Percentiles rank a stretch among this genome's conserved stretches.
These are phyloP conservation scores for Progne subis DNA, from an alignment of 2,113 vertebrate species.

Conservation along the genomic window DNA sequence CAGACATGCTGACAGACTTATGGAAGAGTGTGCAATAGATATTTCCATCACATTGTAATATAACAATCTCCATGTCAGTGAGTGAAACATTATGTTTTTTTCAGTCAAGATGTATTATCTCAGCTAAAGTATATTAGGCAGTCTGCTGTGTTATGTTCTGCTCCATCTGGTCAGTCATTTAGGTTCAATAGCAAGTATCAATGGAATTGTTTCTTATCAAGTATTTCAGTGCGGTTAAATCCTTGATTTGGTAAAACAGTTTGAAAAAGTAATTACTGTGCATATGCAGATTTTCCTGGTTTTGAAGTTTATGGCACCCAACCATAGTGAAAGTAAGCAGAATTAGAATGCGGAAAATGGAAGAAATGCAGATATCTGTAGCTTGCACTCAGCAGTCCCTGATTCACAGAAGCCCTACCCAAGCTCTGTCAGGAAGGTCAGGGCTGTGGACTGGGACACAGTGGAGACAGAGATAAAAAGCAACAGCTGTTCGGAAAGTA, in stretches of 20 bases:
- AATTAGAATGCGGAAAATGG: background rate
- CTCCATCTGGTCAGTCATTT: conserved; percentile 64
- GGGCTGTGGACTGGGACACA: background rate
- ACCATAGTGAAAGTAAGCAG: conserved; percentile 12
- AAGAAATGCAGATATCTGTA: background rate
- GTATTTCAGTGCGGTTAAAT: conserved; percentile 25
- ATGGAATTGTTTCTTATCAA: conserved; percentile 56
- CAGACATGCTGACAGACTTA: conserved; percentile 38
- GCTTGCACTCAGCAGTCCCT: background rate
- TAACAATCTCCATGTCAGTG: conserved; percentile 53
- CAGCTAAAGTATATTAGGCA: conserved; percentile 60
- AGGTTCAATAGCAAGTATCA: conserved; percentile 57
- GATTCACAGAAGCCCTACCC: background rate
- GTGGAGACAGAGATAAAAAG: background rate
- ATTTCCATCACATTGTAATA: conserved; percentile 55
- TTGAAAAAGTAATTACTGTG: conserved; percentile 35
- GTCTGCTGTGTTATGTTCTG: conserved; percentile 48
- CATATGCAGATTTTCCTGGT: background rate
- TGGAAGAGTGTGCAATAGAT: conserved; percentile 57
- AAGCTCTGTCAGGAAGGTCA: background rate
- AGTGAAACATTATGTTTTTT: conserved; percentile 39
- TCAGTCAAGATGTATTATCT: conserved; percentile 63
- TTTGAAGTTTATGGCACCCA: conserved; percentile 41
- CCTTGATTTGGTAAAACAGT: conserved; percentile 56
- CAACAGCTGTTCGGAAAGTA: background rate